phyloP scores from a whole-genome alignment of 2,888 invertebrate genomes.

The Anoplius nigerrimus region DNA sequence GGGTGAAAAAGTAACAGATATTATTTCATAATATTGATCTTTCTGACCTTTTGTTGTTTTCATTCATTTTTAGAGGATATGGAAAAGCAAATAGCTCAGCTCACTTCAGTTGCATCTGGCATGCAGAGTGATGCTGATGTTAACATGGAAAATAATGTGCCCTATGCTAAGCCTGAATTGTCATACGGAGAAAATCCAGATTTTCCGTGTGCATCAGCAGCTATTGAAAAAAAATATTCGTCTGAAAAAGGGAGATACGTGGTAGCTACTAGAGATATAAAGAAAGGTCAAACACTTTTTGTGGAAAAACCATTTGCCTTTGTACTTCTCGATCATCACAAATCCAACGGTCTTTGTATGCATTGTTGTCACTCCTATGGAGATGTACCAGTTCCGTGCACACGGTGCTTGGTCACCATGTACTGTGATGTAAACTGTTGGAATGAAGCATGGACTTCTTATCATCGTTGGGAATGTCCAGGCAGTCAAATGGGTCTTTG shows the following conservation, averaged over 20 bases:
- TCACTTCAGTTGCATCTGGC: constrained; percentile 44
- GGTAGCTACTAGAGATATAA: constrained; percentile 78
- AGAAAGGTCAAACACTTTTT: constrained; percentile 85
- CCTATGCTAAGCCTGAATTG: constrained; percentile 71
- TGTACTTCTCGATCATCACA: constrained; percentile 79
- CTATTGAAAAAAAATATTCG: constrained; percentile 77
- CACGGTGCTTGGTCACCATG: constrained; percentile 80
- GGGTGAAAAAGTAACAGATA: background rate
- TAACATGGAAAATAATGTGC: constrained; percentile 47
- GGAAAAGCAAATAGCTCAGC: constrained; percentile 62
- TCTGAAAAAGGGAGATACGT: constrained; percentile 82
- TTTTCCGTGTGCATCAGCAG: constrained; percentile 78
- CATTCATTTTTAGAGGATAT: constrained; percentile 54
- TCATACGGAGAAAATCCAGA: constrained; percentile 76
- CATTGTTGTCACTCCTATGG: constrained; percentile 81
- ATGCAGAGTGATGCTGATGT: constrained; percentile 31
- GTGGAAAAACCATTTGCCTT: constrained; percentile 88
- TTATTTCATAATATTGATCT: constrained; percentile 1
- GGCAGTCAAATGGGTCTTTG: constrained; percentile 81
- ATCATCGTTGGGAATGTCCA: constrained; percentile 85
- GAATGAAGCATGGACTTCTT: constrained; percentile 76
- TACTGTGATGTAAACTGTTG: constrained; percentile 84
- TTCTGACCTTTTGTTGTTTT: background rate
- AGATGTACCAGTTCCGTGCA: constrained; percentile 81
- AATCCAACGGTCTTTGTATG: constrained; percentile 80